These are phyloP conservation scores for Hanleya hanleyi DNA, from an alignment of 2,888 invertebrate species.

Conservation along the genomic window DNA sequence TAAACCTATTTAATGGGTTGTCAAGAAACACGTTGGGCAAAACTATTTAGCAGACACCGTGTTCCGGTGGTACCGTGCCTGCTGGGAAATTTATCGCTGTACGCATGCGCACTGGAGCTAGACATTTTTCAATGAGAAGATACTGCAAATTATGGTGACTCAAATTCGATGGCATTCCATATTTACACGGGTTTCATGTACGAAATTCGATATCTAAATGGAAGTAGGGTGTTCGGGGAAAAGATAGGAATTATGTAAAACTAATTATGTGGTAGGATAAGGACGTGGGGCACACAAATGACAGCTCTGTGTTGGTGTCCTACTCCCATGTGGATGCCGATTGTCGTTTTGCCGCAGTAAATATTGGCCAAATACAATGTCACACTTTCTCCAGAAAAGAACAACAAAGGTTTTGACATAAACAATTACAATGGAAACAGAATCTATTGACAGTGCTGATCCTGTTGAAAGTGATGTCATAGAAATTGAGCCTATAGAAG, in stretches of 20 bases:
- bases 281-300: not conserved
- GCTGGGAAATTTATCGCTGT: not conserved
- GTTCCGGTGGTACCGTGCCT: too few relatives aligned
- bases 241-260: too few relatives aligned
- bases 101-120: not conserved
- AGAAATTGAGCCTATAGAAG: not conserved
- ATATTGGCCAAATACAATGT: not conserved
- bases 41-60: too few relatives aligned
- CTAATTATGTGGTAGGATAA: too few relatives aligned
- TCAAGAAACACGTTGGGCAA: too few relatives aligned
- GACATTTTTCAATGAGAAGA: slow-evolving; percentile 1
- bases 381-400: too few relatives aligned
- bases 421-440: not conserved
- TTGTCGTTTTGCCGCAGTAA: not conserved
- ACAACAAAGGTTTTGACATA: too few relatives aligned
- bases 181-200: not conserved
- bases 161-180: slow-evolving; percentile 5
- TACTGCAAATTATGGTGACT: not conserved
- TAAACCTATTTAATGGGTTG: too few relatives aligned
- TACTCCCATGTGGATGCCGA: not conserved
- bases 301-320: not conserved
- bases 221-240: not conserved
- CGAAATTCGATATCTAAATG: not conserved
- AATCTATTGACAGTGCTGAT: too few relatives aligned
- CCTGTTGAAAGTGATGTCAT: not conserved